A percentile compares a stretch with the other conserved stretches of the same genome.
Evolutionary conservation across 2,113 vertebrate species (phyloP).

Genomic region (Dolichotis patagonum): DNA sequence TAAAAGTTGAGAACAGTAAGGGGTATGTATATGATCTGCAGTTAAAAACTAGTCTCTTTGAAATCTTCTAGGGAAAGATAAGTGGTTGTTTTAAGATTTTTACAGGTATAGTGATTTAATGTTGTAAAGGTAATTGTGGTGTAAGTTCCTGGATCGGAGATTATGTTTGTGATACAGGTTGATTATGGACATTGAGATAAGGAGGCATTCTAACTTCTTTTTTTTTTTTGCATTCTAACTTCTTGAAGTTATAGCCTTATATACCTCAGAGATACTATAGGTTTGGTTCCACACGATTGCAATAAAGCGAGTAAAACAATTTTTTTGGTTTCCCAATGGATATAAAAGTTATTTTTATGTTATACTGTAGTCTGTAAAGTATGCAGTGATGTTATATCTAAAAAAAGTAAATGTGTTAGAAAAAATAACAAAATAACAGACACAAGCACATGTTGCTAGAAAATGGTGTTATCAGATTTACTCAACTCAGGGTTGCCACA

Average conservation of each 20-base stretch:
- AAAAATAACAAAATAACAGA: neutral
- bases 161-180: neutral
- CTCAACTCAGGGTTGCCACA: neutral
- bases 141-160: neutral
- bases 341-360: neutral
- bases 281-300: neutral
- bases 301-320: neutral
- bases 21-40: neutral
- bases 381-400: neutral
- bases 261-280: neutral
- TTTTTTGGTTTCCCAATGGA: neutral
- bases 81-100: neutral
- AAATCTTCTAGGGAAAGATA: constrained; percentile 24
- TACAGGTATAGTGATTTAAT: neutral
- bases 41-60: neutral
- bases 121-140: neutral
- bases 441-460: neutral
- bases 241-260: neutral
- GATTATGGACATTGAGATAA: neutral
- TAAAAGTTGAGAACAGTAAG: constrained; percentile 22
- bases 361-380: neutral
- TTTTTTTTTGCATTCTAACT: neutral
- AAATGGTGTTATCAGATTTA: neutral
- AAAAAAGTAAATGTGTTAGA: neutral
- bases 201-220: neutral